phyloP scores from a whole-genome alignment of 2,888 invertebrate genomes.

The Nasonovia ribisnigri region DNA sequence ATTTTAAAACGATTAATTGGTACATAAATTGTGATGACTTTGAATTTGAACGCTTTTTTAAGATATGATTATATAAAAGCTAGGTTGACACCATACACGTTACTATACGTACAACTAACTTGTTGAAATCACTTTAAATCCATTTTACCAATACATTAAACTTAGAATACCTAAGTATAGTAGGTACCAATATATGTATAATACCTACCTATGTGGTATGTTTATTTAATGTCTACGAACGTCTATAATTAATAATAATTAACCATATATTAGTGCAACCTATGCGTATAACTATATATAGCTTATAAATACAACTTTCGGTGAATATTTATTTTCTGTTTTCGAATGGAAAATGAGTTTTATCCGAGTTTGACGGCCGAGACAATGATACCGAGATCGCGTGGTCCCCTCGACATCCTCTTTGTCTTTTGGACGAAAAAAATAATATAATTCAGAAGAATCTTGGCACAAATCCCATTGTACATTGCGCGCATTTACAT shows the following conservation, averaged over 20 bases:
- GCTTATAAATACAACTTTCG: background rate
- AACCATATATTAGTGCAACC: background rate
- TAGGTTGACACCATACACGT: too few relatives aligned
- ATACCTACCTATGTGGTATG: background rate
- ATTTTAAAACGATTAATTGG: background rate
- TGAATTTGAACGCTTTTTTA: background rate
- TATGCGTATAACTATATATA: background rate
- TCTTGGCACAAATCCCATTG: conserved; percentile 65
- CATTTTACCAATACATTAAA: background rate
- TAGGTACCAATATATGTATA: background rate
- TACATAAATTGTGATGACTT: background rate
- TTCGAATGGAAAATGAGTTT: background rate
- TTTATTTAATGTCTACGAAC: background rate
- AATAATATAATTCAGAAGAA: conserved; percentile 33
- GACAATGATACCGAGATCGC: background rate
- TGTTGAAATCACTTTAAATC: background rate
- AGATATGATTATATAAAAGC: too few relatives aligned
- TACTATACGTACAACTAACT: background rate
- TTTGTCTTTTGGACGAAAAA: conserved; percentile 52
- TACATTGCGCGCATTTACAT: conserved; percentile 59
- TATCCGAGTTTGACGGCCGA: background rate
- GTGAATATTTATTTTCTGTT: background rate
- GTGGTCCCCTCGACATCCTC: background rate
- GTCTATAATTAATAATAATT: background rate
- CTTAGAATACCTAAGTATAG: background rate